Evolutionary conservation across 2,113 vertebrate species (phyloP).

Genomic region (Serinus canaria): DNA sequence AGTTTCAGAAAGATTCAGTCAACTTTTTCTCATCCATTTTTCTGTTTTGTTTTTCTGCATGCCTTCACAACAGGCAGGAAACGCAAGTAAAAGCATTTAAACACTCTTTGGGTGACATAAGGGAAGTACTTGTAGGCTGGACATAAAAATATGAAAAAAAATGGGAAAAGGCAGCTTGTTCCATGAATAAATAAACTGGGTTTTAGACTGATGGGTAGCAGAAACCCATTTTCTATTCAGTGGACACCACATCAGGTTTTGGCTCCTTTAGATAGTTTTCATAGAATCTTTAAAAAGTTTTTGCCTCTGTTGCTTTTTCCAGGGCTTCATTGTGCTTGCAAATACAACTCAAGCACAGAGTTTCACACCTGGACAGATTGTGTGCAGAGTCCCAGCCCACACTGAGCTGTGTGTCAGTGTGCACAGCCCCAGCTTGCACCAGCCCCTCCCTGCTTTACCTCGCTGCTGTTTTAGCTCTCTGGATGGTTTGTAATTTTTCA

Average conservation of each 20-base stretch:
- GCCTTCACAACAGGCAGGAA: not conserved
- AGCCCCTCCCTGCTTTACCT: not conserved
- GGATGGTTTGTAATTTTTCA: not conserved
- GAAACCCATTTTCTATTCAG: not conserved
- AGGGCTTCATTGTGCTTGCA: not conserved
- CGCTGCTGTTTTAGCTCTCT: not conserved
- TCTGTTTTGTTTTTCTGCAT: not conserved
- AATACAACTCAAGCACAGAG: not conserved
- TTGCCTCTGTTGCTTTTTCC: not conserved
- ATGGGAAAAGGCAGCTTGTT: not conserved
- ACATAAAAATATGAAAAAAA: not conserved
- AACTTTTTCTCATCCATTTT: constrained; percentile 5
- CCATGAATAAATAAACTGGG: not conserved
- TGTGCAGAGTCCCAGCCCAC: not conserved
- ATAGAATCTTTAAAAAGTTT: not conserved
- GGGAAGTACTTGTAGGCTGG: not conserved
- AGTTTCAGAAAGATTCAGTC: not conserved
- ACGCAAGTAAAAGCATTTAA: not conserved
- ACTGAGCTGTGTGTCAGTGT: rapidly evolving
- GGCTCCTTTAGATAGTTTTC: not conserved
- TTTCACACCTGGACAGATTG: not conserved
- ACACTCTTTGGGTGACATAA: not conserved
- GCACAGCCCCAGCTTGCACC: not conserved
- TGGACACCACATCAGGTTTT: not conserved
- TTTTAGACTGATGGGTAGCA: not conserved